Conservation (phyloP, 1,140 invertebrate genomes). For the Eriocheir sinensis region DNA sequence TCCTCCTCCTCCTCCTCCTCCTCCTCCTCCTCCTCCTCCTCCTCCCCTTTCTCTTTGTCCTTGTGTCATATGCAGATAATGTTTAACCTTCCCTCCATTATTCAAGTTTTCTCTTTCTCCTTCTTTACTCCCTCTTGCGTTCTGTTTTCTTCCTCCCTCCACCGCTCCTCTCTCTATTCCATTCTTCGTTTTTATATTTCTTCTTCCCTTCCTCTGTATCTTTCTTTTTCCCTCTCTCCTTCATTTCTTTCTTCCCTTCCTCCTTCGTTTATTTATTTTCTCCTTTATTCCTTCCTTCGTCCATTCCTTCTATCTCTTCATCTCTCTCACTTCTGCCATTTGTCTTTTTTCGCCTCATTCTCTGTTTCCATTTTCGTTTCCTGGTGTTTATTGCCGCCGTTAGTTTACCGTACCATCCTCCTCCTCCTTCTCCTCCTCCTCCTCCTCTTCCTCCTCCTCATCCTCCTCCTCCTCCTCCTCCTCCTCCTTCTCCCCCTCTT, state of each 20-base stretch:
- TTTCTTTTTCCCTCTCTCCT: slow-evolving; percentile 31
- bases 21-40: too few species aligned
- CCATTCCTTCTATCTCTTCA: too few species aligned
- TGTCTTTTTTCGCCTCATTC: neutral
- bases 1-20: too few species aligned
- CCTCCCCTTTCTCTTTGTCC: too few species aligned
- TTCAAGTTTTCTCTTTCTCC: neutral
- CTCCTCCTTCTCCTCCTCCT: neutral
- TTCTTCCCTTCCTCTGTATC: neutral
- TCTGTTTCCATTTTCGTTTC: neutral
- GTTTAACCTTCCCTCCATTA: too few species aligned
- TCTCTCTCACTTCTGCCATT: too few species aligned
- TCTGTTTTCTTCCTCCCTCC: neutral
- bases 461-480: neutral
- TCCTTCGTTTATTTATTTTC: neutral
- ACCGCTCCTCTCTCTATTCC: neutral
- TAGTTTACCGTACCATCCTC: neutral
- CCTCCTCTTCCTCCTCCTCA: neutral
- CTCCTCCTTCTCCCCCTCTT: neutral
- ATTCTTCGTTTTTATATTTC: neutral
- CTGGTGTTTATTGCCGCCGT: neutral
- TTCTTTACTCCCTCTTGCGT: slow-evolving; percentile 1
- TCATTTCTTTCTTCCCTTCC: neutral
- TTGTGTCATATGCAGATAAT: too few species aligned
- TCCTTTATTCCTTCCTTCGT: neutral